A percentile compares a stretch with the other conserved stretches of the same genome.
Conservation (phyloP, 2,888 invertebrate species). For the Exephanes ischioxanthus region DNA sequence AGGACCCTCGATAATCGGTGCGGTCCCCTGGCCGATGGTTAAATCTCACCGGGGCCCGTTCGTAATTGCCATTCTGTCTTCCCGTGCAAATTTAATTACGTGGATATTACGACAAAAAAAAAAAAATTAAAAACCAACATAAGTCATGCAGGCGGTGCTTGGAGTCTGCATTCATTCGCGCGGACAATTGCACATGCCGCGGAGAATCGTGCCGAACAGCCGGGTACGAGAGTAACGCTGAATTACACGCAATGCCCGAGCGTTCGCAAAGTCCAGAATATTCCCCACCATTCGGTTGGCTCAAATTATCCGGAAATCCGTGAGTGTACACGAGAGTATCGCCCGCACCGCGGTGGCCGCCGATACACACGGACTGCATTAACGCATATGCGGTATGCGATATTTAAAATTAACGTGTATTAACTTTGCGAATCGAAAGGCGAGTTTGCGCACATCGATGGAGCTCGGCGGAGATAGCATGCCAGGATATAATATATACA, state of each 20-base stretch:
- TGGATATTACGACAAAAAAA: constrained; percentile 28
- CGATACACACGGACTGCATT: background rate
- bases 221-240: constrained; percentile 20
- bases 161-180: constrained; percentile 7
- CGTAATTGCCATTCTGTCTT: constrained; percentile 35
- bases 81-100: constrained; percentile 44
- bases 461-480: constrained; percentile 1
- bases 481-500: constrained; percentile 4
- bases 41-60: constrained; percentile 24
- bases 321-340: background rate
- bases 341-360: background rate
- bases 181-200: constrained; percentile 22
- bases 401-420: constrained; percentile 55
- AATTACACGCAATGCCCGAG: constrained; percentile 46
- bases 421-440: constrained; percentile 54
- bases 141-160: background rate
- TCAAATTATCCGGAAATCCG: constrained; percentile 44
- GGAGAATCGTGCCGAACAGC: constrained; percentile 15
- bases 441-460: constrained; percentile 38
- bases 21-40: background rate
- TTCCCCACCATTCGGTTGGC: constrained; percentile 30
- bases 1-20: background rate
- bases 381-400: constrained; percentile 22
- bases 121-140: constrained; percentile 4
- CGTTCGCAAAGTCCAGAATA: constrained; percentile 23